phyloP scores from a whole-genome alignment of 2,797 vertebrate species.

The Bradypodion ventrale region DNA sequence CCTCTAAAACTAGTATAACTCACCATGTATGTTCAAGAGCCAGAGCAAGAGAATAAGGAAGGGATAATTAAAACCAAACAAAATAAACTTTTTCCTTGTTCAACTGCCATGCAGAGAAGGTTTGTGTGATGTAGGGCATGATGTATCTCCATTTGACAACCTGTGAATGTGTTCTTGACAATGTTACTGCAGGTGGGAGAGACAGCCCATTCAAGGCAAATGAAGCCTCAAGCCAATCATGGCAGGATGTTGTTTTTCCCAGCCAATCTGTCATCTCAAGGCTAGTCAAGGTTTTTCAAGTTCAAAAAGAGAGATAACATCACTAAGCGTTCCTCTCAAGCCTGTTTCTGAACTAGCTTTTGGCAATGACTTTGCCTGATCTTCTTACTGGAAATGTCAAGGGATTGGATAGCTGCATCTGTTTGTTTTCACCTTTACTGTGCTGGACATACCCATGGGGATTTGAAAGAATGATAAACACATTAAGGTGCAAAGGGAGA shows the following conservation, averaged over 20 bases:
- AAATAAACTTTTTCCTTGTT: not conserved
- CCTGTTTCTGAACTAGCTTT: not conserved
- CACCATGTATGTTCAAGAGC: not conserved
- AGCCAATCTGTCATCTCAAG: not conserved
- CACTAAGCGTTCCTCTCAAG: not conserved
- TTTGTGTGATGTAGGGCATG: not conserved
- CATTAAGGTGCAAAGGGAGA: no score
- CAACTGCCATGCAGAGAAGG: not conserved
- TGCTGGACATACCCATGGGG: not conserved
- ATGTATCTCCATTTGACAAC: not conserved
- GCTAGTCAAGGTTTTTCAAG: not conserved
- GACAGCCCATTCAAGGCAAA: not conserved
- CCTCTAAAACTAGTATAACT: not conserved
- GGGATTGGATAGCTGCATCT: not conserved
- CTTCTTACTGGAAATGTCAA: not conserved
- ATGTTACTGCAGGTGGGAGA: accelerated
- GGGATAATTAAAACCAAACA: not conserved
- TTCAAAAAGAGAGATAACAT: not conserved
- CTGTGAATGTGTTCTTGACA: accelerated
- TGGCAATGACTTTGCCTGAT: not conserved
- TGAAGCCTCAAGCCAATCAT: conserved; percentile 1
- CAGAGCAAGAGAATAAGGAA: not conserved
- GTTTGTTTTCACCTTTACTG: not conserved
- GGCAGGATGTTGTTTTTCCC: not conserved
- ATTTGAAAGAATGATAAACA: not conserved